Base-by-base conservation (phyloP, 2,888 invertebrate species). In the Agrochola macilenta region DNA sequence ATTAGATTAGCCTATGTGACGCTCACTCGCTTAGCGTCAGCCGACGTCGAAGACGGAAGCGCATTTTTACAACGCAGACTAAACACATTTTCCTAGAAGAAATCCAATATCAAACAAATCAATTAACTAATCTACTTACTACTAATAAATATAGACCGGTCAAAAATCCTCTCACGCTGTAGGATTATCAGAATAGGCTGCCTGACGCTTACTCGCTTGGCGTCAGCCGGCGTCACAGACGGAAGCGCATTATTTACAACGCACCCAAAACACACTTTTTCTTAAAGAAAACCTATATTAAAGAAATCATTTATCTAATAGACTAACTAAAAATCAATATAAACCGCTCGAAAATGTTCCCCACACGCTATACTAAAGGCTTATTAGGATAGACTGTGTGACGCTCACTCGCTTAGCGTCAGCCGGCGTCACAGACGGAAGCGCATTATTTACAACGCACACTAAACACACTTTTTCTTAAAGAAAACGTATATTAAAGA, bases 361-460 rank as follows among this genome's bases (percentile, higher is more conserved):
- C 5, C 8, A n/a, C 9, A 64, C 17, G 35, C 49, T n/a, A n/a
- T n/a, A n/a, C n/a, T 30, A 12, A 14, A 1, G 20, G 11, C 14
- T 14, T 65, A 65, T 17, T 64, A 46, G 26, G 2, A 43, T 43
- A 43, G 14, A 39, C 5, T 43, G 11, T 26, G 26, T 43, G 11
- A 26, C 17, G 26, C 43, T 65, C 1, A 26, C 5, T 20, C 26
- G 26, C 2, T 65, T 65, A 65, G 17, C 65, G 26, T 43, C 65
- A 65, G 60, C 26, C n/a, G 65, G n/a, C 26, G n/a, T 26, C 43
- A 26, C 26, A 43, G n/a, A 90, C 94, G 95, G 95, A 95, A 94
- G 92, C 92, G 89, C 90, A 95, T 95, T 95, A 88, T 88, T 88
- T 82, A 79, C 82, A 71, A 81, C 75, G 75, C 84, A 81, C 74